Percentiles rank a stretch among this genome's conserved stretches.
Evolutionary conservation across 2,797 vertebrate genomes (phyloP).

Genomic region (Lepus oiostolus): DNA sequence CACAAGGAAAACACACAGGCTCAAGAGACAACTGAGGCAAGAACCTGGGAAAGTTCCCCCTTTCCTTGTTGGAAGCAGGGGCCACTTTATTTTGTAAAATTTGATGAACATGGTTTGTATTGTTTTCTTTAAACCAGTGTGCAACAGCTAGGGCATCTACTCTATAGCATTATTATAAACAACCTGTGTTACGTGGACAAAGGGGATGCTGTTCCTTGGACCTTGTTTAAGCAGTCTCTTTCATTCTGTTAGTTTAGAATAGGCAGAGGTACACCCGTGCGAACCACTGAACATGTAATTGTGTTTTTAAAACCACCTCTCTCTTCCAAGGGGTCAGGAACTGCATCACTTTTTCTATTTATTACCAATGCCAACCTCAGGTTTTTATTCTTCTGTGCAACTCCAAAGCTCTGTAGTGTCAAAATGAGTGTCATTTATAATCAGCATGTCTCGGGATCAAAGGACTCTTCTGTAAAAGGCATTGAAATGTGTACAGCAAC

Average conservation of each 20-base stretch:
- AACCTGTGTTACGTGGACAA: neutral
- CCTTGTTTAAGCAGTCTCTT: constrained; percentile 49
- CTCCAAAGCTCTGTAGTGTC: constrained; percentile 49
- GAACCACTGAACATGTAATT: constrained; percentile 43
- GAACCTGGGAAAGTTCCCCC: neutral
- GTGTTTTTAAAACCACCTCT: constrained; percentile 44
- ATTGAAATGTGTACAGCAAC: neutral
- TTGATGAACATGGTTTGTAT: neutral
- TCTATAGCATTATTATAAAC: constrained; percentile 6
- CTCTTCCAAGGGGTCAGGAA: constrained; percentile 36
- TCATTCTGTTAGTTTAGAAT: constrained; percentile 32
- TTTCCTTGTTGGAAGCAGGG: neutral
- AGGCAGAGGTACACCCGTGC: neutral
- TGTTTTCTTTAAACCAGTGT: neutral
- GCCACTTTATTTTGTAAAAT: neutral
- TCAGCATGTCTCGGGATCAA: constrained; percentile 70
- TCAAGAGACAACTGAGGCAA: neutral
- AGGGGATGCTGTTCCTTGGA: neutral
- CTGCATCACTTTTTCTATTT: constrained; percentile 57
- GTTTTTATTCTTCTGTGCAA: constrained; percentile 51
- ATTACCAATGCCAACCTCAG: constrained; percentile 46
- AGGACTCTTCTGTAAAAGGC: constrained; percentile 44
- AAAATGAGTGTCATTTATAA: constrained; percentile 48
- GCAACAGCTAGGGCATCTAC: neutral
- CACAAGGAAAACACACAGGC: neutral